Conservation (phyloP, 2,113 vertebrate species). For the Glareola pratincola region DNA sequence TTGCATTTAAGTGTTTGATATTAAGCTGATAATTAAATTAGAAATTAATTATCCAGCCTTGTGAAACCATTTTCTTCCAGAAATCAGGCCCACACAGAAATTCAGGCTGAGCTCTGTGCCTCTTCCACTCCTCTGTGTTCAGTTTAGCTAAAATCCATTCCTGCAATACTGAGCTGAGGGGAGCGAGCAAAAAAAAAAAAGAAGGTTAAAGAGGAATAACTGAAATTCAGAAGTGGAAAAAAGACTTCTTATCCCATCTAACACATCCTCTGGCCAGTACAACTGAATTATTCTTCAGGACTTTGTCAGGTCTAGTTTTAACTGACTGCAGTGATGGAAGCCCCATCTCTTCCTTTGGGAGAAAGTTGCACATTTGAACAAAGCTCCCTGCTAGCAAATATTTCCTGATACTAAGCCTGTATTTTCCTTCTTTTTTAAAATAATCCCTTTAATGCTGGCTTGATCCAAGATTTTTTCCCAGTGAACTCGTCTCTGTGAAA, state of each 20-base stretch:
- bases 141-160: slow-evolving; percentile 14
- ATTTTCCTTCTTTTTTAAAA: slow-evolving; percentile 44
- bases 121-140: slow-evolving; percentile 16
- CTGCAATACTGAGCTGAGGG: neutral
- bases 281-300: slow-evolving; percentile 6
- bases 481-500: slow-evolving; percentile 46
- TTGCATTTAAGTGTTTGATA: slow-evolving; percentile 60
- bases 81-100: slow-evolving; percentile 40
- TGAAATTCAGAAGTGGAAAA: slow-evolving; percentile 18
- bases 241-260: neutral
- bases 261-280: neutral
- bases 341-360: slow-evolving; percentile 39
- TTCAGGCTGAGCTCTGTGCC: slow-evolving; percentile 1
- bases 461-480: slow-evolving; percentile 44
- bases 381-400: slow-evolving; percentile 52
- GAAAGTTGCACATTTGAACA: slow-evolving; percentile 6
- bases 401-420: slow-evolving; percentile 58
- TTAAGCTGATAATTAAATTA: slow-evolving; percentile 68
- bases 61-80: neutral
- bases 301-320: neutral
- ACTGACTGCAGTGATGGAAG: neutral
- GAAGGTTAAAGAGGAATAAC: neutral
- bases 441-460: slow-evolving; percentile 35
- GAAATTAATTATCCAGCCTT: slow-evolving; percentile 54
- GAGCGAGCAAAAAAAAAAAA: neutral